A percentile compares a stretch with the other conserved stretches of the same genome.
Conservation (phyloP, 2,888 invertebrate genomes). For the Eupithecia dodoneata region DNA sequence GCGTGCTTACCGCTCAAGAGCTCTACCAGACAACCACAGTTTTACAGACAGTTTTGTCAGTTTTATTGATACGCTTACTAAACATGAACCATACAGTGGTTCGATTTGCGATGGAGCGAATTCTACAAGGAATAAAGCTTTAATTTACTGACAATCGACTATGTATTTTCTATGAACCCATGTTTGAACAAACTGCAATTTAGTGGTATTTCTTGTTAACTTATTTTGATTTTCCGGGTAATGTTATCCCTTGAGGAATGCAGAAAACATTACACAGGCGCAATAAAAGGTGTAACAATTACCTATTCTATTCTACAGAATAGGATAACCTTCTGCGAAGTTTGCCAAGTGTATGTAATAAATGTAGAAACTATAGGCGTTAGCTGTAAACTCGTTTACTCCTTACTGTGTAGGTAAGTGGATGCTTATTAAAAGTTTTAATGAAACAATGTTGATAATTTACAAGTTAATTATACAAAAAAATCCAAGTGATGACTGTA, state of each 20-base stretch:
- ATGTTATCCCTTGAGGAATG: background rate
- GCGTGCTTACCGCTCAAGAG: too few species aligned
- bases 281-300: constrained; percentile 48
- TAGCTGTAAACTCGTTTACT: background rate
- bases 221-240: background rate
- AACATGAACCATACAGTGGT: too few species aligned
- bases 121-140: too few species aligned
- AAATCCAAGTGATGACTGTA: background rate
- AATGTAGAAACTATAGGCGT: constrained; percentile 40
- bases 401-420: background rate
- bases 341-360: constrained; percentile 48
- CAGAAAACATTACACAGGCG: constrained; percentile 41
- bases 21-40: too few species aligned
- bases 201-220: too few species aligned
- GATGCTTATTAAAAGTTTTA: background rate
- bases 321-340: constrained; percentile 52
- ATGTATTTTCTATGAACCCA: too few species aligned
- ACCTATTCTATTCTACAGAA: constrained; percentile 50
- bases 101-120: too few species aligned
- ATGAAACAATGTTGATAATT: background rate
- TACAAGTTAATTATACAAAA: too few species aligned
- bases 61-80: too few species aligned
- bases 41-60: too few species aligned
- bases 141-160: too few species aligned
- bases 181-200: too few species aligned